Base-by-base conservation (phyloP, 2,113 vertebrate genomes). In the Takifugu flavidus region DNA sequence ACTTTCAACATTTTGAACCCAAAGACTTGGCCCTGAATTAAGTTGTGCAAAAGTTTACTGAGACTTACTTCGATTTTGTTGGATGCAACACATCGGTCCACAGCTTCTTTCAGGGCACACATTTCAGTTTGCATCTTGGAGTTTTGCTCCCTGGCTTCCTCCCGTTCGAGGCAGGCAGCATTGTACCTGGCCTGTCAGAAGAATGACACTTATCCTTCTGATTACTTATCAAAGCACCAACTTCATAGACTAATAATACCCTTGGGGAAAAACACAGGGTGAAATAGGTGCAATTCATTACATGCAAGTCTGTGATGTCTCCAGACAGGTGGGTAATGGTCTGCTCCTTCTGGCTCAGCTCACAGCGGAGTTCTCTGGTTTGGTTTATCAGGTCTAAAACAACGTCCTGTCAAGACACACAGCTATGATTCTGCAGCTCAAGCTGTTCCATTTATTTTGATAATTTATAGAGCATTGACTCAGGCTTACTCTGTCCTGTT, bases 341-440 rank as follows among this genome's bases (percentile, higher is more conserved):
- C 77, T 93, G 91, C 0, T 90, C 90, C 83, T 93, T 96, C 75
- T 94, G 89, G 81, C 79, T 90, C 58, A 90, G 64, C 12, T 91
- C 92, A 53, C 82, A 84, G 59, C 95, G 94, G 51, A 95, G 87
- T 49, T 94, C 93, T 84, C 93, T 92, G 84, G 94, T 95, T 89
- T 98, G 93, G 74, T 82, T 95, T 79, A 95, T 95, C 67, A 99
- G 89, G 65, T 94, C 93, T 62, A 93, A 65, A 62, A 96, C 85
- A 77, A 93, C 91, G 71, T 90, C 94, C 96, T 98, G 80, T 42
- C 65, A 59, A 25, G 84, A 11, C 53, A 65, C 15, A 68, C 1
- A 55, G 42, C 25, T 8, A n/a, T 2, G 25, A 15, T 64, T 71
- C 13, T 67, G 60, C n/a, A 39, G 2, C 3, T 54, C 13, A 20